Evolutionary conservation across 2,113 vertebrate species (phyloP).

Genomic region (Neodontobutis hainanensis): DNA sequence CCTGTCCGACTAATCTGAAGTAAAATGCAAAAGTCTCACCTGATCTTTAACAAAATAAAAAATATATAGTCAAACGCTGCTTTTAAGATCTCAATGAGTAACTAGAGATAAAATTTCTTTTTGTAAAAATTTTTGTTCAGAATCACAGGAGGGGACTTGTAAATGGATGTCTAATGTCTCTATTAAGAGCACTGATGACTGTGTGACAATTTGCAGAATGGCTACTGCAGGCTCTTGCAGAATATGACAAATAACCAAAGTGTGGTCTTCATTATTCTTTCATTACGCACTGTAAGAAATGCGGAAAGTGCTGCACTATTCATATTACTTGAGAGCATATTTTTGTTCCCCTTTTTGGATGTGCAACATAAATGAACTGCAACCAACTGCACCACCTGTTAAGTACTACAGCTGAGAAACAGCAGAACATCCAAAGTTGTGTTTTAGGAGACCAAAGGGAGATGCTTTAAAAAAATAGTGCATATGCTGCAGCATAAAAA

Average conservation of each 20-base stretch:
- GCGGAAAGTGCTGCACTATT: slow-evolving; percentile 14
- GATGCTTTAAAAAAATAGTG: too few species aligned
- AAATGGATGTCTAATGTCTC: slow-evolving; percentile 58
- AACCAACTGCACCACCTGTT: not conserved
- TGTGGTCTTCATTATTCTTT: slow-evolving; percentile 30
- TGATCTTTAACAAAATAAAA: too few species aligned
- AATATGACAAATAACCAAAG: slow-evolving; percentile 28
- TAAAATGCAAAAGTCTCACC: too few species aligned
- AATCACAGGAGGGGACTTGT: slow-evolving; percentile 48
- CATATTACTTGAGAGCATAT: slow-evolving; percentile 20
- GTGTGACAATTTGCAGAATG: slow-evolving; percentile 31
- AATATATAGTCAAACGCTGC: too few species aligned
- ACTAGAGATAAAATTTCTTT: too few species aligned
- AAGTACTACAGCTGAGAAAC: too few species aligned
- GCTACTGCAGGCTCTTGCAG: slow-evolving; percentile 20
- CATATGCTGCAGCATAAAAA: too few species aligned
- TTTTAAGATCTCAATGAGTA: too few species aligned
- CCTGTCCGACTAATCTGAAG: too few species aligned
- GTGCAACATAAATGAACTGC: not conserved
- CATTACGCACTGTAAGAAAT: slow-evolving; percentile 2
- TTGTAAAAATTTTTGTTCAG: slow-evolving; percentile 3
- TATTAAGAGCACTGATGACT: slow-evolving; percentile 52
- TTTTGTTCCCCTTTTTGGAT: slow-evolving; percentile 5
- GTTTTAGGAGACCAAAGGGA: too few species aligned
- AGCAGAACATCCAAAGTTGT: too few species aligned